Evolutionary conservation across 2,113 vertebrate species (phyloP).

Genomic region (Synodontis membranacea): DNA sequence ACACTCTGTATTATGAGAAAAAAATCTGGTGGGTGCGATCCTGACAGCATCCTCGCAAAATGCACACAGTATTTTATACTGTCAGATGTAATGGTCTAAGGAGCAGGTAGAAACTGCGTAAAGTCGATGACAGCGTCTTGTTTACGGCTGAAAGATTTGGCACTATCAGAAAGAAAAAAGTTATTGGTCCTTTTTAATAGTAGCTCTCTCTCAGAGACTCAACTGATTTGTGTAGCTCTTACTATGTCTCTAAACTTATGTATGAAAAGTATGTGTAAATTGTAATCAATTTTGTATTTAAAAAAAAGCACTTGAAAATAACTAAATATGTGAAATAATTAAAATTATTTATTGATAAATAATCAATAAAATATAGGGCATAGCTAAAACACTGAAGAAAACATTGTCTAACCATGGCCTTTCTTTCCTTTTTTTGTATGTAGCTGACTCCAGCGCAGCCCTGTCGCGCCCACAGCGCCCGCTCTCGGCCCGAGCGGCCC

Average conservation of each 20-base stretch:
- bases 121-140: not conserved
- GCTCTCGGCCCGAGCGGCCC: constrained; percentile 78
- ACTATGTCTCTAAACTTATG: not conserved
- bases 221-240: not conserved
- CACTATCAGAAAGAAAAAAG: not conserved
- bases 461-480: constrained; percentile 80
- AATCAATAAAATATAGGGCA: not conserved
- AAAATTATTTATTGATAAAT: too few species aligned
- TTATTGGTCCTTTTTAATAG: not conserved
- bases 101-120: not conserved
- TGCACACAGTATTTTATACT: not conserved
- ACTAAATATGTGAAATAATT: not conserved
- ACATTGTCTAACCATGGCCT: not conserved
- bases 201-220: not conserved
- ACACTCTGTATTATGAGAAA: not conserved
- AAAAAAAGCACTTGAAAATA: not conserved
- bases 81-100: not conserved
- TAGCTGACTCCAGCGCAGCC: constrained; percentile 75
- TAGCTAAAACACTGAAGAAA: not conserved
- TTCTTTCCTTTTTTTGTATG: constrained; percentile 10
- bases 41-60: not conserved
- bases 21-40: constrained; percentile 11
- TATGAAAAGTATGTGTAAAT: not conserved
- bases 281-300: not conserved
- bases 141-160: not conserved